Conservation (phyloP, 2,797 vertebrate genomes). For the Pteronotus mesoamericanus region DNA sequence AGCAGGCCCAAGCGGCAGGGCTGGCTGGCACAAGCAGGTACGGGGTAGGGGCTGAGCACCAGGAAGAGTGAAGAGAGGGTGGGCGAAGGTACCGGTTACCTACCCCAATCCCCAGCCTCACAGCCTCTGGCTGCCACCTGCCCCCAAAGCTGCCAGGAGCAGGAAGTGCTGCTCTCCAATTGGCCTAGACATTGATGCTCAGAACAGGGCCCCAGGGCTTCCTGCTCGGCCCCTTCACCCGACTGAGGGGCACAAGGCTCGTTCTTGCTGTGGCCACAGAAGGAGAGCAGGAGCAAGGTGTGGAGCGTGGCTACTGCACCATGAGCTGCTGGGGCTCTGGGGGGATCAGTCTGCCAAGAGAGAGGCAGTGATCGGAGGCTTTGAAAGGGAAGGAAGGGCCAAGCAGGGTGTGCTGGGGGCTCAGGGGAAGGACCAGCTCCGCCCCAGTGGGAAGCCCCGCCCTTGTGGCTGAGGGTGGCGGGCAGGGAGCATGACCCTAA, state of each 20-base stretch:
- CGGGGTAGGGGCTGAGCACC: not conserved
- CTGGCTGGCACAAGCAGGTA: not conserved
- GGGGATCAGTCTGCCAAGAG: not conserved
- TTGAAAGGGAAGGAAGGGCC: not conserved
- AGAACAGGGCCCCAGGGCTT: conserved; percentile 3
- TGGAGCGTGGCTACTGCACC: not conserved
- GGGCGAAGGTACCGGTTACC: not conserved
- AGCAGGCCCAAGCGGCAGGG: not conserved
- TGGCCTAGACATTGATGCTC: not conserved
- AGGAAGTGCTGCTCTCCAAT: not conserved
- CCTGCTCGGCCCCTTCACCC: conserved; percentile 10
- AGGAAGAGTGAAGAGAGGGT: not conserved
- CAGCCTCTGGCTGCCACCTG: not conserved
- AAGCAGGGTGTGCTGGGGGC: not conserved
- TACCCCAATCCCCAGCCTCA: not conserved
- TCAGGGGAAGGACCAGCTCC: not conserved
- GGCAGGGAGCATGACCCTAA: not conserved
- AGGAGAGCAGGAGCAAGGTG: not conserved
- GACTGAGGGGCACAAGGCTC: not conserved
- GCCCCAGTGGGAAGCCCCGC: not conserved
- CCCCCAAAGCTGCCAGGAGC: not conserved
- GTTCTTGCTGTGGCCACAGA: not conserved
- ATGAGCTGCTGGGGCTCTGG: not conserved
- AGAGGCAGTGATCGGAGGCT: not conserved
- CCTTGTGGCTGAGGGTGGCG: not conserved